A percentile compares a stretch with the other conserved stretches of the same genome.
phyloP scores from a whole-genome alignment of 2,113 vertebrate species.

The Gavia stellata region DNA sequence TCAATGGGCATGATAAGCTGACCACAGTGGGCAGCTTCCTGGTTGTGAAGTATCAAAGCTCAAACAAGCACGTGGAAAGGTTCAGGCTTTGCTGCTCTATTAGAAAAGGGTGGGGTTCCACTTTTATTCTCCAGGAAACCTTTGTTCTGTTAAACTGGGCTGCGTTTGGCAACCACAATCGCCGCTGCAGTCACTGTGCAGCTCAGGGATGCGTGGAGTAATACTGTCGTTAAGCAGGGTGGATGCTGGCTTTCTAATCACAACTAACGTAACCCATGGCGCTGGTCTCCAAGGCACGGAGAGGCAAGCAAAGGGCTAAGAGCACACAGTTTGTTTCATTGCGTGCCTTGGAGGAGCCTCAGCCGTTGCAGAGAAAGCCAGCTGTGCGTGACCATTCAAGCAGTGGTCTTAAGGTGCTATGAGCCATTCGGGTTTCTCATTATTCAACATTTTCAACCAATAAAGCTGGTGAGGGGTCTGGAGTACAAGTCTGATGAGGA shows the following conservation, averaged over 20 bases:
- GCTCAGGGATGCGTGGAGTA: not conserved
- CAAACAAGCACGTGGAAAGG: not conserved
- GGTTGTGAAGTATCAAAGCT: not conserved
- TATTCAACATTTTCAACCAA: not conserved
- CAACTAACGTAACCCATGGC: not conserved
- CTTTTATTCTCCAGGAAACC: not conserved
- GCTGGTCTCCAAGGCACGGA: not conserved
- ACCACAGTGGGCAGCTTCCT: not conserved
- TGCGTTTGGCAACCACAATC: not conserved
- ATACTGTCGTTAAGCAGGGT: accelerated
- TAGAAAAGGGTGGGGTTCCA: not conserved
- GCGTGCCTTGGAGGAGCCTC: not conserved
- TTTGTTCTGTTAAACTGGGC: not conserved
- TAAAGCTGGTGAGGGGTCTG: no score
- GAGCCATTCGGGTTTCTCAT: not conserved
- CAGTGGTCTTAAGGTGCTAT: not conserved
- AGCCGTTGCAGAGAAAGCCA: not conserved
- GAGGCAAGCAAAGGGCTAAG: not conserved
- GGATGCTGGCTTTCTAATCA: not conserved
- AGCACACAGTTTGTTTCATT: not conserved
- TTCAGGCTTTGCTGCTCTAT: not conserved
- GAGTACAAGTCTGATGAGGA: no score
- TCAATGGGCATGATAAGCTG: not conserved
- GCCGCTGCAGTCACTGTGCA: accelerated
- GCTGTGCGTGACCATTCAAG: not conserved